Percentiles rank a stretch among this genome's conserved stretches.
These are phyloP conservation scores for Cephalophus harveyi DNA, from an alignment of 2,113 vertebrate genomes.

Conservation along the genomic window DNA sequence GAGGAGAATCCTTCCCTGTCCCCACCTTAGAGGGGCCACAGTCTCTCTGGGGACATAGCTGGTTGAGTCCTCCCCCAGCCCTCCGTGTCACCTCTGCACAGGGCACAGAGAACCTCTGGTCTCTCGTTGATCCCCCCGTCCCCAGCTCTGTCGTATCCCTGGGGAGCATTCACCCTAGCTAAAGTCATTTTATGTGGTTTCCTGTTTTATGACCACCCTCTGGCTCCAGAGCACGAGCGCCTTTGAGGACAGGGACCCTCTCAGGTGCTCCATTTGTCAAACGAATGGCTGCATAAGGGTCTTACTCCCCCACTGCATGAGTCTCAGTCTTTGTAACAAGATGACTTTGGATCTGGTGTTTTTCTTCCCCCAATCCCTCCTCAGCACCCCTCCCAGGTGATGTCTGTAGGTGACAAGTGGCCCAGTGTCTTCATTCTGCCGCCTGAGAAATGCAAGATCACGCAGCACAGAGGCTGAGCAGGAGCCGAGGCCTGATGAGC, in stretches of 20 bases:
- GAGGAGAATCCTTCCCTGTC: background rate
- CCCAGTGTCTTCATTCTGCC: background rate
- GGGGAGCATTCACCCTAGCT: background rate
- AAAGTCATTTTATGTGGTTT: background rate
- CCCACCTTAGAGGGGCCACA: background rate
- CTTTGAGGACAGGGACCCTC: background rate
- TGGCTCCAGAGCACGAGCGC: rapidly evolving
- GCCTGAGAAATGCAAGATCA: background rate
- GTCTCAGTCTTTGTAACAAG: background rate
- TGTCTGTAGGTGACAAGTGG: background rate
- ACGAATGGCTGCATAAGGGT: background rate
- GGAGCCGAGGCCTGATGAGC: background rate
- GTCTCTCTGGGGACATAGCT: background rate
- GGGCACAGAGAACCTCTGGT: background rate
- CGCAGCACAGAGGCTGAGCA: background rate
- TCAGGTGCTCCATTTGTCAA: background rate
- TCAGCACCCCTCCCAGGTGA: background rate
- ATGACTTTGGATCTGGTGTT: background rate
- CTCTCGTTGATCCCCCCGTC: background rate
- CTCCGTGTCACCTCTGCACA: background rate
- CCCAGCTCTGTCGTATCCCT: background rate
- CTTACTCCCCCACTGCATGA: background rate
- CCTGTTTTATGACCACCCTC: background rate
- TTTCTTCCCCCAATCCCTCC: background rate
- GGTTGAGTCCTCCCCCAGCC: background rate